Base-by-base conservation (phyloP, 1,140 invertebrate genomes). In the Drosophila obscura region DNA sequence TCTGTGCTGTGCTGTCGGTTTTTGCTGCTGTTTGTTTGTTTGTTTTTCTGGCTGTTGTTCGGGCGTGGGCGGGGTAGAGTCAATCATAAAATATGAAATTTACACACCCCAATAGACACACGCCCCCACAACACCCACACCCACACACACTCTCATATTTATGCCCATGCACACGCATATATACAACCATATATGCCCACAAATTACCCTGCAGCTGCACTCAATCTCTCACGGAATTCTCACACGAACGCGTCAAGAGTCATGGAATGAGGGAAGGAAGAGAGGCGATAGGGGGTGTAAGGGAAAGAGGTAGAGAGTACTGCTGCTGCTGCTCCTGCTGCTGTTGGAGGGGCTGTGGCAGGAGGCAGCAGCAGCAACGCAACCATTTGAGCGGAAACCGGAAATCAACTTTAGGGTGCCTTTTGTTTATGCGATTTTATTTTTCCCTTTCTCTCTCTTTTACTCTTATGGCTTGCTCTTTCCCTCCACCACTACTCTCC, bases 31-130 rank as follows among this genome's bases (percentile, higher is more conserved):
- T 41, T 55, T 55, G 65, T 41, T 19, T 65, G 41, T 57, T 16
- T 49, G 46, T 48, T 64, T 41, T 16, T 11, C 19, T 15, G 49
- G 46, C 41, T 26, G 16, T 31, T 39, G 35, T 39, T 39, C 35
- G 11, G 35, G 31, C 3, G 31, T 35, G 35, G 51, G 66, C 57
- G 45, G 5, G 26, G 4, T 5, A 49, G 74, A 82, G 82, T 85
- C 83, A 88, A 82, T 87, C 83, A 87, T 87, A 79, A 87, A 87
- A 87, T 87, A 88, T 87, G 66, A 88, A 87, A 79, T 77, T 77
- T 59, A 71, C 57, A 77, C 74, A 69, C 57, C 46, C 74, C 56
- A 76, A 77, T 71, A 46, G 64, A 58, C 74, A 77, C 57, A 46
- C 43, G 26, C 13, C 43, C 9, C 15, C 15, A 13, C 49, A 51